phyloP scores from a whole-genome alignment of 2,113 vertebrate genomes.

The Chaetops frenatus region DNA sequence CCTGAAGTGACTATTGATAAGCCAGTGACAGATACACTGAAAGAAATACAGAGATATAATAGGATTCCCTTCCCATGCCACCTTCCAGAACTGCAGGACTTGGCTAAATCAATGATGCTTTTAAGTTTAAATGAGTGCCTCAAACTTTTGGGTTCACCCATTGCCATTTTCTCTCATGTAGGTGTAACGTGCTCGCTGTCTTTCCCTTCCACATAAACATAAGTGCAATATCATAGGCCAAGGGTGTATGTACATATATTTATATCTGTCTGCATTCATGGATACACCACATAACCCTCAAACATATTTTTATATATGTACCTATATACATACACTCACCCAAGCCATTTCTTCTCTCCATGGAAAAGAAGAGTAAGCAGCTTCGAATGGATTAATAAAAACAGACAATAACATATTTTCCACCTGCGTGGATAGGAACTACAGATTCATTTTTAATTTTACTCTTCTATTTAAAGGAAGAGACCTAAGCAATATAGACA shows the following conservation, averaged over 20 bases:
- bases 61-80: not conserved
- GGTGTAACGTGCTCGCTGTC: accelerated
- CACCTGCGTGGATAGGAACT: not conserved
- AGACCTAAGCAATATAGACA: not conserved
- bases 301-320: not conserved
- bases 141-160: not conserved
- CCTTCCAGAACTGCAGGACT: not conserved
- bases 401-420: conserved; percentile 22
- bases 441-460: not conserved
- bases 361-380: not conserved
- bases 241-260: too few species aligned
- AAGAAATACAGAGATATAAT: not conserved
- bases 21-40: not conserved
- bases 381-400: not conserved
- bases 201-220: not conserved
- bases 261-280: not conserved
- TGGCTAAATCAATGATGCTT: not conserved
- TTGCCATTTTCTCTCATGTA: not conserved
- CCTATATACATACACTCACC: not conserved
- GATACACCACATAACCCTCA: not conserved
- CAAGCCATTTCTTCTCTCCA: not conserved
- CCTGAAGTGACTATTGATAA: not conserved
- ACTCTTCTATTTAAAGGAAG: not conserved
- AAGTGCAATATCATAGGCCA: not conserved
- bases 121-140: not conserved